phyloP scores from a whole-genome alignment of 2,797 vertebrate genomes.

The Gouania willdenowi region DNA sequence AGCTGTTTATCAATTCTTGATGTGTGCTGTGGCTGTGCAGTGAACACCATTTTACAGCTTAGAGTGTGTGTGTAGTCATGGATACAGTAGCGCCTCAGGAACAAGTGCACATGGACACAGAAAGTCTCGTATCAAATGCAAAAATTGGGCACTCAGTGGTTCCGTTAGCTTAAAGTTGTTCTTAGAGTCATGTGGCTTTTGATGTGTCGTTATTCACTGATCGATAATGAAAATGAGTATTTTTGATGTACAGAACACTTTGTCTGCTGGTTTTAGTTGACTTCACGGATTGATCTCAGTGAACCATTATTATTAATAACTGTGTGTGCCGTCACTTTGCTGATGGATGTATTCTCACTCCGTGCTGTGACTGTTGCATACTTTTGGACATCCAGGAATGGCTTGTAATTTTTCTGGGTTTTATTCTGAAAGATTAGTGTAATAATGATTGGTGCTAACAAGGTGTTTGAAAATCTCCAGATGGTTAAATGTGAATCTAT shows the following conservation, averaged over 20 bases:
- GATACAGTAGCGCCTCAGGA: no score
- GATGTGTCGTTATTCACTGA: neutral
- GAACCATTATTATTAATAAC: neutral
- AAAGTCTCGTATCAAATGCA: no score
- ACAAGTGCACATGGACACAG: no score
- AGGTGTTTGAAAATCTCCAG: no score
- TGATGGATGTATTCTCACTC: neutral
- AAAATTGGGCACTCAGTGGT: neutral
- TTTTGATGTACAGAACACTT: neutral
- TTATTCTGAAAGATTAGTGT: neutral
- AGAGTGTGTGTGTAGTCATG: no score
- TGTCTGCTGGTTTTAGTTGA: neutral
- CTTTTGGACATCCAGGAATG: neutral
- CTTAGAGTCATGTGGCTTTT: neutral
- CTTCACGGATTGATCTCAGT: neutral
- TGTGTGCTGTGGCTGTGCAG: no score
- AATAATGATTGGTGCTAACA: neutral
- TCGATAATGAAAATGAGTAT: neutral
- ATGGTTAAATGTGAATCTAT: no score
- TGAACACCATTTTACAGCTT: conserved; percentile 6
- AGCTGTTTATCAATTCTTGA: no score
- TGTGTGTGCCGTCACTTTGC: neutral
- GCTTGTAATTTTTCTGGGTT: conserved; percentile 1
- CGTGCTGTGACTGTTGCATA: neutral
- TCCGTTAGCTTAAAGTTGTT: neutral